A percentile compares a stretch with the other conserved stretches of the same genome.
Evolutionary conservation across 2,888 invertebrate genomes (phyloP).

Genomic region (Chloroclysta siterata): DNA sequence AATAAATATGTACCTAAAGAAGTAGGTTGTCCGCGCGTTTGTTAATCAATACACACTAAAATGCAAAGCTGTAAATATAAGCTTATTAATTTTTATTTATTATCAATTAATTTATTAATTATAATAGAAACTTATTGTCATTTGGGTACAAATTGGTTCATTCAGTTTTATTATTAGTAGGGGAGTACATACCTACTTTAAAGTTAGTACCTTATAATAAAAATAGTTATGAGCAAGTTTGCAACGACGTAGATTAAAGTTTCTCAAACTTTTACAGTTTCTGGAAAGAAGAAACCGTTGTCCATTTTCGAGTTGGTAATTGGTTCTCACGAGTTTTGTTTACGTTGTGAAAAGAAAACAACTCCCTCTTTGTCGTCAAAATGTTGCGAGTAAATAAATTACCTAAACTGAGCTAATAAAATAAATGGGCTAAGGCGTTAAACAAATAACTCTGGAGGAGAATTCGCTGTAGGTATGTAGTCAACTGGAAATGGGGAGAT

Average conservation of each 20-base stretch:
- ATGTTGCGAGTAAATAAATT: conserved; percentile 27
- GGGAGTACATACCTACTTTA: not conserved
- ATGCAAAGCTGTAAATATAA: no score
- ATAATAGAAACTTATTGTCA: no score
- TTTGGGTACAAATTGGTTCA: not conserved
- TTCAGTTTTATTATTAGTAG: conserved; percentile 2
- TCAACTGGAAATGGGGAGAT: conserved; percentile 69
- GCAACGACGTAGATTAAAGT: conserved; percentile 3
- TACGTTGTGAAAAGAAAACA: conserved; percentile 8
- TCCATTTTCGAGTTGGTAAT: conserved; percentile 11
- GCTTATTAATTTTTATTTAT: no score
- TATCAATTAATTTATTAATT: no score
- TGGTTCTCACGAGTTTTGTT: conserved; percentile 11
- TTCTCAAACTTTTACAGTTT: conserved; percentile 10
- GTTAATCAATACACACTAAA: no score
- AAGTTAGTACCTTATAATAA: not conserved
- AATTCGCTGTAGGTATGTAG: conserved; percentile 62
- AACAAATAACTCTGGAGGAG: conserved; percentile 57
- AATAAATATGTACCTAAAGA: no score
- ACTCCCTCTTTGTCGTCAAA: conserved; percentile 1
- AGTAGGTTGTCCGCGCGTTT: no score
- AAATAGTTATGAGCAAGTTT: conserved; percentile 1
- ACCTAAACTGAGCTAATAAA: conserved; percentile 50
- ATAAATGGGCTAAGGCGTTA: conserved; percentile 60
- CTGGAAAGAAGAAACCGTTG: conserved; percentile 2